These are phyloP conservation scores for Tachypleus tridentatus DNA, from an alignment of 1,140 invertebrate species.

Conservation along the genomic window DNA sequence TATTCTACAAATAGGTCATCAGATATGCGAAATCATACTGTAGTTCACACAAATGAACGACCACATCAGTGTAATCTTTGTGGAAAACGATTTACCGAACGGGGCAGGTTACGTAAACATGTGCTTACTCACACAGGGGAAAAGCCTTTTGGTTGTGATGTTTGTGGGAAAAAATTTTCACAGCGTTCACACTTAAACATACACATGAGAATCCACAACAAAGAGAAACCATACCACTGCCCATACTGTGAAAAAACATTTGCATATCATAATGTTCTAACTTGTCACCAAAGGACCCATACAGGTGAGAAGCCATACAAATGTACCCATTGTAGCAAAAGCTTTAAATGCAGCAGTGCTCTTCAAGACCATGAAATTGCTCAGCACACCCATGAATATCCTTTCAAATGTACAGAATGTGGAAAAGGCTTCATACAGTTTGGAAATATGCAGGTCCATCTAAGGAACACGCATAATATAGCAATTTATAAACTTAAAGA, in stretches of 20 bases:
- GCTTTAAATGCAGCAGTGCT: background rate
- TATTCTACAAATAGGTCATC: no score
- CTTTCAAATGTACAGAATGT: conserved; percentile 88
- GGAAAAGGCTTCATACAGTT: conserved; percentile 95
- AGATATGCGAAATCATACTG: conserved; percentile 15
- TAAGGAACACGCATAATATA: no score
- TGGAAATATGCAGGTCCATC: conserved; percentile 38
- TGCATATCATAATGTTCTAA: conserved; percentile 2
- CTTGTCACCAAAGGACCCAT: no score
- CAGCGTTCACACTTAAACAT: conserved; percentile 17
- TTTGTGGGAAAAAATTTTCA: conserved; percentile 16
- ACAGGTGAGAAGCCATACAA: no score
- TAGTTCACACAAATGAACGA: conserved; percentile 19
- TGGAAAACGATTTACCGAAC: conserved; percentile 11
- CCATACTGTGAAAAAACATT: conserved; percentile 47
- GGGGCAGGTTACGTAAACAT: conserved; percentile 17
- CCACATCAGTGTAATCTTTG: conserved; percentile 18
- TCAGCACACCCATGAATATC: conserved; percentile 57
- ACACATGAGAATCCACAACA: conserved; percentile 39
- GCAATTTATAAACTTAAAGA: no score
- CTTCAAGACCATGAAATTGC: background rate
- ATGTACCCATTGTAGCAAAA: no score
- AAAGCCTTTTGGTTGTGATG: conserved; percentile 9
- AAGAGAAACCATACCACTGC: conserved; percentile 47
- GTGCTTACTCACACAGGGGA: conserved; percentile 13